These are phyloP conservation scores for Zophobas morio DNA, from an alignment of 1,140 invertebrate genomes.

Conservation along the genomic window DNA sequence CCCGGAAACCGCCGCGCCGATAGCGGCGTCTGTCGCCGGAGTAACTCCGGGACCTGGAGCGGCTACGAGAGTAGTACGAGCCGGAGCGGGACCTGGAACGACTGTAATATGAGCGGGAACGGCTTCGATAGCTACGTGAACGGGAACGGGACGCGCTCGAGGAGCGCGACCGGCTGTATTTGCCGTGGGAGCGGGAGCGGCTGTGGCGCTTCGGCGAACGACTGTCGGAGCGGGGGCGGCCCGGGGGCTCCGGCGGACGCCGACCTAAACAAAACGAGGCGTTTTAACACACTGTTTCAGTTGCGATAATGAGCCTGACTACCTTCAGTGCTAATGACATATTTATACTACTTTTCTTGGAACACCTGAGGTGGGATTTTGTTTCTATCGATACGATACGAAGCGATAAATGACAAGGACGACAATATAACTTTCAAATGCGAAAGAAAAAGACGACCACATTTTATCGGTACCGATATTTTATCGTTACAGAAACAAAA, in stretches of 20 bases:
- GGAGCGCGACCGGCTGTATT: slow-evolving; percentile 62
- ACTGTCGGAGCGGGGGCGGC: slow-evolving; percentile 63
- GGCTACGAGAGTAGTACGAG: slow-evolving; percentile 74
- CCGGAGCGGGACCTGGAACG: slow-evolving; percentile 69
- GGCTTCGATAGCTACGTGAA: slow-evolving; percentile 65
- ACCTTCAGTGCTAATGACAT: no score
- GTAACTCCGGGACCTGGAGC: slow-evolving; percentile 75
- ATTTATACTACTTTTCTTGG: no score
- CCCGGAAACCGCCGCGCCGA: slow-evolving; percentile 71
- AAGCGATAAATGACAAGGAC: no score
- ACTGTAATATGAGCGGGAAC: slow-evolving; percentile 67
- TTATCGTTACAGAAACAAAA: no score
- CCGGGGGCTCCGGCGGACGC: slow-evolving; percentile 69
- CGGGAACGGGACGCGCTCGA: slow-evolving; percentile 64
- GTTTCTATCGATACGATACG: no score
- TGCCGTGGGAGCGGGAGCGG: slow-evolving; percentile 61
- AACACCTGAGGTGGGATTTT: no score
- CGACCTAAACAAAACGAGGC: slow-evolving; percentile 58
- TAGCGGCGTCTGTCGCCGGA: slow-evolving; percentile 73
- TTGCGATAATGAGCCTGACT: no score
- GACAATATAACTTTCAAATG: no score
- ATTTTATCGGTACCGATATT: no score
- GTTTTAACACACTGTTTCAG: neutral
- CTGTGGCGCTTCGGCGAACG: slow-evolving; percentile 62
- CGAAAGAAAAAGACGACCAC: no score